Percentiles rank a stretch among this genome's conserved stretches.
Evolutionary conservation across 2,797 vertebrate species (phyloP).

Genomic region (Notamacropus eugenii): DNA sequence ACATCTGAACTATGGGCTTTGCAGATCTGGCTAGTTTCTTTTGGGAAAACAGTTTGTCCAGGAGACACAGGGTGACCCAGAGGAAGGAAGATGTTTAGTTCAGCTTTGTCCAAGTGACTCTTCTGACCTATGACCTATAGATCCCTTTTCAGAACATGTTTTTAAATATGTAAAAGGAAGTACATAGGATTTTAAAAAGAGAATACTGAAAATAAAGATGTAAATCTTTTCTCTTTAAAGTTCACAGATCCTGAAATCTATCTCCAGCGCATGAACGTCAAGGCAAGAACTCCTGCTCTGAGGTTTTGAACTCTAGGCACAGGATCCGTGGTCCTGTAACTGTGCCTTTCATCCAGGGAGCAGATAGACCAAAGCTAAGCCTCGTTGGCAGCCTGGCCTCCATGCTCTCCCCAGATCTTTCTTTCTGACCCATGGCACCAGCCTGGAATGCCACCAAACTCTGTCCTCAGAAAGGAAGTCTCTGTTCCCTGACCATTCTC

Average conservation of each 20-base stretch:
- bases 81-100: neutral
- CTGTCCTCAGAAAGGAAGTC: neutral
- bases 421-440: neutral
- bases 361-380: neutral
- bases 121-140: neutral
- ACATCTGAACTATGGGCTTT: neutral
- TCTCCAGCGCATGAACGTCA: neutral
- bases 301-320: neutral
- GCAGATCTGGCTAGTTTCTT: neutral
- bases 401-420: neutral
- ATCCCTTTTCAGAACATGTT: neutral
- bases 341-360: neutral
- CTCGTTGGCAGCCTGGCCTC: rapidly evolving
- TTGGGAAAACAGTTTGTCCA: neutral
- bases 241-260: neutral
- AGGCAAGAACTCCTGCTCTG: neutral
- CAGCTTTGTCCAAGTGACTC: neutral
- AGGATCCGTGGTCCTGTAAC: neutral
- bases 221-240: neutral
- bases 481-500: neutral
- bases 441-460: neutral
- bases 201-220: neutral
- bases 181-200: neutral
- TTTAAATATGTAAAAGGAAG: neutral
- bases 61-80: neutral